Percentiles rank a stretch among this genome's conserved stretches.
Conservation (phyloP, 2,797 vertebrate species). For the Rhodeus uyekii region DNA sequence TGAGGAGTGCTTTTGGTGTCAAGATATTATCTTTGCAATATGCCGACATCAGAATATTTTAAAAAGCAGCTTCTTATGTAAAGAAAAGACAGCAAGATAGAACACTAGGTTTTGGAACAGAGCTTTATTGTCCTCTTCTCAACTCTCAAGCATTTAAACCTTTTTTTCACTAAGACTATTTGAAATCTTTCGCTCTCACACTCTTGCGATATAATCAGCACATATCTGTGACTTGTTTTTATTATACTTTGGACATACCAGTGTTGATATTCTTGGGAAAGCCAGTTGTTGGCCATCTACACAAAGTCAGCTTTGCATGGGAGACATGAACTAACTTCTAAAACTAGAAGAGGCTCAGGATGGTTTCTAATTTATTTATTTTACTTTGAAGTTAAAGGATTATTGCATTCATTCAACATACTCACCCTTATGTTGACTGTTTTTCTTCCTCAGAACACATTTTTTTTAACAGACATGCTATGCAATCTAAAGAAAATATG, state of each 20-base stretch:
- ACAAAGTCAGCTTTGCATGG: conserved; percentile 68
- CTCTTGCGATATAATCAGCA: background rate
- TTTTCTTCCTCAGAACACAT: background rate
- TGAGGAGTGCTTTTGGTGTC: background rate
- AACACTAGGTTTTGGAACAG: background rate
- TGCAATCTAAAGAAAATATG: background rate
- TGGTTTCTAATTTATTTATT: background rate
- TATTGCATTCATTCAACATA: background rate
- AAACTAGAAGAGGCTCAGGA: background rate
- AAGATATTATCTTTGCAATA: background rate
- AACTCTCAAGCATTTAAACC: conserved; percentile 49
- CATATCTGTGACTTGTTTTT: conserved; percentile 18
- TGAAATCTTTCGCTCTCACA: background rate
- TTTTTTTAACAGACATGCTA: background rate
- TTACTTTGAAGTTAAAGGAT: background rate
- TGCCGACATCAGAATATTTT: background rate
- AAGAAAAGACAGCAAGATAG: background rate
- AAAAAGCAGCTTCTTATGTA: background rate
- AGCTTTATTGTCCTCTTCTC: conserved; percentile 14
- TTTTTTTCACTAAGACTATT: background rate
- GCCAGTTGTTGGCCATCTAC: conserved; percentile 59
- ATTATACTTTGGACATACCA: conserved; percentile 62
- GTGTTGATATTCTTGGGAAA: conserved; percentile 68
- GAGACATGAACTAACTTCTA: conserved; percentile 39
- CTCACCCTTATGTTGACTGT: background rate